Evolutionary conservation across 2,113 vertebrate genomes (phyloP).

Genomic region (Sinocyclocheilus rhinocerous): DNA sequence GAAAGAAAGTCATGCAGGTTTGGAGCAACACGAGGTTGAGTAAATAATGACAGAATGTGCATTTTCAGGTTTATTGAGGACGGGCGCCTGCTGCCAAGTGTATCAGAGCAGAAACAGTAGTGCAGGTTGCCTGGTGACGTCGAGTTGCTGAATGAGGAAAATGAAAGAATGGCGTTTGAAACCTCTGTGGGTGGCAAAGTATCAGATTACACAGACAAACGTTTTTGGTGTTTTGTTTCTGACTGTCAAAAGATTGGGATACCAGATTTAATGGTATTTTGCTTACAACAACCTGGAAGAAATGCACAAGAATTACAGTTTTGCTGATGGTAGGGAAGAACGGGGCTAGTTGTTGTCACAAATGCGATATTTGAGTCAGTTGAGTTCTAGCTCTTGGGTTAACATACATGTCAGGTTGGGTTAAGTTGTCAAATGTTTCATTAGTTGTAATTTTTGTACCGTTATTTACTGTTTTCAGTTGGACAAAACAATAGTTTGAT

Average conservation of each 20-base stretch:
- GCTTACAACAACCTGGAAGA: neutral
- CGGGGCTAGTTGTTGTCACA: too few species aligned
- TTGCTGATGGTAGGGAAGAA: too few species aligned
- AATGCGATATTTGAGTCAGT: too few species aligned
- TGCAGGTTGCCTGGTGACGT: constrained; percentile 63
- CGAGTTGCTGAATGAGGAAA: constrained; percentile 51
- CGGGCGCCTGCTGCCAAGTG: neutral
- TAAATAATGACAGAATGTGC: neutral
- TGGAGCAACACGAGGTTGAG: neutral
- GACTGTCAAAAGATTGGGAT: constrained; percentile 15
- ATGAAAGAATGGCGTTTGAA: constrained; percentile 53
- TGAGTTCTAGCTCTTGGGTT: too few species aligned
- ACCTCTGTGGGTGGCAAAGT: constrained; percentile 63
- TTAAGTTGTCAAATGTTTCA: too few species aligned
- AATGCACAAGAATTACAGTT: neutral
- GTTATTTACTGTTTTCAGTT: too few species aligned
- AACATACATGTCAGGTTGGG: too few species aligned
- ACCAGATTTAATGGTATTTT: constrained; percentile 9
- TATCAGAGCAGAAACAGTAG: constrained; percentile 40
- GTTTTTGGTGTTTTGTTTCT: constrained; percentile 41
- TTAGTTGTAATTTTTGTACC: too few species aligned
- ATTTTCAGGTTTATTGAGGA: neutral
- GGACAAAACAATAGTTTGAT: too few species aligned
- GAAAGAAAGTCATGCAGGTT: neutral
- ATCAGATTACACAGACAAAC: constrained; percentile 60